Conservation (phyloP, 2,113 vertebrate species). For the Scartelaos histophorus region DNA sequence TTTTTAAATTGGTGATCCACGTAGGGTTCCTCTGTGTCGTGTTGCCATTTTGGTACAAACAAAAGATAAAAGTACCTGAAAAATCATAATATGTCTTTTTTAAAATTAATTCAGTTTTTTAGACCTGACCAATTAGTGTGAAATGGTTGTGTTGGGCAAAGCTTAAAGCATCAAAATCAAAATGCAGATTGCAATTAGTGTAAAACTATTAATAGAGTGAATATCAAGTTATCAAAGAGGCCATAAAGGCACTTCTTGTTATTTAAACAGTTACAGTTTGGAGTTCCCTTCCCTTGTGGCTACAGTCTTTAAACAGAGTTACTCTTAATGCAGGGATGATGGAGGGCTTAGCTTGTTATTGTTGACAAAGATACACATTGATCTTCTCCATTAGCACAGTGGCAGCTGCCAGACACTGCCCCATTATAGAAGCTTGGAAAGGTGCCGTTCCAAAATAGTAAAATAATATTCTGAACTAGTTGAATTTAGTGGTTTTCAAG, state of each 20-base stretch:
- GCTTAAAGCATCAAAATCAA: no score
- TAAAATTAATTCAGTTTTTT: no score
- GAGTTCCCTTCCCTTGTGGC: slow-evolving; percentile 5
- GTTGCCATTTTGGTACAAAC: no score
- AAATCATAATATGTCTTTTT: no score
- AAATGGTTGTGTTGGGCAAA: no score
- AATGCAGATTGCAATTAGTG: no score
- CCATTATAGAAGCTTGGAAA: slow-evolving; percentile 13
- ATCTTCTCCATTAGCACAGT: slow-evolving; percentile 36
- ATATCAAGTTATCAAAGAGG: no score
- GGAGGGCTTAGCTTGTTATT: slow-evolving; percentile 14
- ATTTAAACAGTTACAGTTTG: neutral
- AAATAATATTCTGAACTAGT: neutral
- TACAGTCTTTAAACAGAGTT: slow-evolving; percentile 19
- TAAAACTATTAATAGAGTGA: no score
- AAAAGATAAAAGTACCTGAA: no score
- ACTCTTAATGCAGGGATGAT: slow-evolving; percentile 27
- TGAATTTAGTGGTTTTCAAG: neutral
- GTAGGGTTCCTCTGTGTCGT: no score
- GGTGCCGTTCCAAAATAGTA: slow-evolving; percentile 5
- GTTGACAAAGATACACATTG: slow-evolving; percentile 32
- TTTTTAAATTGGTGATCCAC: no score
- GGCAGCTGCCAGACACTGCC: slow-evolving; percentile 17
- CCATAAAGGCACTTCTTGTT: neutral
- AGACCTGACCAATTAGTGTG: no score